Base-by-base conservation (phyloP, 2,888 invertebrate genomes). In the Cephus pulcher region DNA sequence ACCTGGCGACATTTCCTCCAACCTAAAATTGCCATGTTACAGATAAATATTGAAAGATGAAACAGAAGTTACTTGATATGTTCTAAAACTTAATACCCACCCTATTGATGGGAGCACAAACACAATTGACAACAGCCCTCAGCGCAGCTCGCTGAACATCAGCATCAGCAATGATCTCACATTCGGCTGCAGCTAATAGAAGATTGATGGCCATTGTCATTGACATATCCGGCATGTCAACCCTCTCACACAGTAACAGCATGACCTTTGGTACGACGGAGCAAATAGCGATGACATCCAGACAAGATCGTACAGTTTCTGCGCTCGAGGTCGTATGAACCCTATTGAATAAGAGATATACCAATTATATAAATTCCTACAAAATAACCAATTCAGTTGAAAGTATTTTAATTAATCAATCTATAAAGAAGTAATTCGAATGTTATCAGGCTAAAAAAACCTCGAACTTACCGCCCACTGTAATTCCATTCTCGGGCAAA, bases 401-500 rank as follows among this genome's bases (percentile, higher is more conserved):
- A 15, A 40, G 6, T 15, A 35, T 4, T 15, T 40, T 40, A 15
- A 40, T 40, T 12, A 12, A 12, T 37, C 15, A 40, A 40, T 12
- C 4, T 6, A 56, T 23, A 6, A 40, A 4, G 15, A 40, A 37
- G 12, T 37, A 15, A 40, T 40, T 9, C 23, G 15, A 40, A 40
- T 40, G 0, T 40, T 40, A 15, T 56, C 40, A 56, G 9, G 23
- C 56, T 23, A 56, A 23, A 2, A 23, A 56, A 56, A 23, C 1
- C 2, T 56, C 23, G 0, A 32, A 78, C 82, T 86, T 87, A 94
- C 94, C 96, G 94, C 85, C 97, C 97, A 84, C 95, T 95, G 89
- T 96, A 97, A 92, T 96, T 97, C 98, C 98, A 98, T 86, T 98
- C 97, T 89, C 97, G 96, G 0, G 97, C 96, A 87, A 97, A 95